Evolutionary conservation across 2,797 vertebrate species (phyloP), one percentile per base, ranked within the genome.

Genomic region (Neostethus bicornis): DNA sequence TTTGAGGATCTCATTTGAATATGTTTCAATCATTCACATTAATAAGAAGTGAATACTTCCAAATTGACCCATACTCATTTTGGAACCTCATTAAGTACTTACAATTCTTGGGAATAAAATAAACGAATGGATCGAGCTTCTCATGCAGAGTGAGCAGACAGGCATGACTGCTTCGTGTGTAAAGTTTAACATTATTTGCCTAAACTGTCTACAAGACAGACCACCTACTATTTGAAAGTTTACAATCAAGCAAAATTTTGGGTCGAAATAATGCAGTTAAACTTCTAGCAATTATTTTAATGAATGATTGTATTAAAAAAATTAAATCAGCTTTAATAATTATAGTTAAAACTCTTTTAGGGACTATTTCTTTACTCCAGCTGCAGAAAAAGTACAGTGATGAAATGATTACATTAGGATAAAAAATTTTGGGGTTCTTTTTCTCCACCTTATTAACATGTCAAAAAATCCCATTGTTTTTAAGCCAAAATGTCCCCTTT

Each of bases 71-170:
- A n/a, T 0, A 17, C 35, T 55, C 17, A 38, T 52, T 9, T 4
- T 11, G 17, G n/a, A n/a, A 14, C 13, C 9, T 28, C 10, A 2
- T 1, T 43, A 12, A 32, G 16, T 32, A 34, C 8, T 24, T 20
- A 2, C n/a, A 31, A 35, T 59, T 71, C 47, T 53, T 29, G 17
- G 28, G 41, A 47, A 1, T 5, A 7, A 52, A 58, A 54, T 16
- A 43, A 63, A 68, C 47, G 23, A 44, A 63, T 54, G 13, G 38
- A 65, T 69, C 62, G 44, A 76, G 23, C 55, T 73, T 79, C 68
- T 62, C 71, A 61, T 83, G 55, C 80, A 77, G 72, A 80, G 47
- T 83, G 61, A 78, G 70, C 83, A 86, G 1, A 75, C 50, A 58
- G 73, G 61, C 80, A 70, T 83, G 74, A 72, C 60, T 87, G 78